Evolutionary conservation across 2,888 invertebrate genomes (phyloP), one percentile per base, ranked within the genome.

Genomic region (Parasteatoda lunata): DNA sequence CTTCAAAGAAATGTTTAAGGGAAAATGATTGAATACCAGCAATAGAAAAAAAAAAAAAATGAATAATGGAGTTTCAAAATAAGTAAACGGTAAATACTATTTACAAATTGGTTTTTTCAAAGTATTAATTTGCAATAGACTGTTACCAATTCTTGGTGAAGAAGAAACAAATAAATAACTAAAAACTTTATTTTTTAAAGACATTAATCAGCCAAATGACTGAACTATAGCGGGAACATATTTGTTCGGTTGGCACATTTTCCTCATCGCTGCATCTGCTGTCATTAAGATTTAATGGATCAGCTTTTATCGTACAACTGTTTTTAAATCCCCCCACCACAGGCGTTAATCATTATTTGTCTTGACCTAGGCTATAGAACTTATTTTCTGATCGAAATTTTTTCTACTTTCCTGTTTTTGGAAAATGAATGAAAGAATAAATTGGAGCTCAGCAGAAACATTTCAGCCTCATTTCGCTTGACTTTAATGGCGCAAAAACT

Each of bases 401-500:
- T 72, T 68, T 70, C 48, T 47, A 65, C 77, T 84, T 65, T 70
- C 73, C 76, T 51, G 15, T 54, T 54, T 73, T 79, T 54, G 13
- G 77, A 86, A 80, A 86, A 86, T 86, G 85, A 86, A 86, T 86
- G 30, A 72, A 80, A 86, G 85, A 86, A 86, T 86, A 86, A 86
- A 86, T 86, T 86, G 85, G 77, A 77, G 80, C 85, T 86, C 85
- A 86, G 85, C 85, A 86, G 85, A 86, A 86, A 86, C 80, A 76
- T 77, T 80, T 86, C 75, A 86, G 85, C 85, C 54, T 80, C 85
- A 86, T 86, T 86, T 86, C 85, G 54, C 80, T 65, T 30, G 80
- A 77, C 85, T 86, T 86, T 86, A 86, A 86, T 86, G 85, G 80
- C 80, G 85, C 85, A 86, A 86, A 86, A 86, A 86, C 85, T 86